Evolutionary conservation across 2,113 vertebrate genomes (phyloP), one percentile per base, ranked within the genome.

Genomic region (Notarius lentiginosus): DNA sequence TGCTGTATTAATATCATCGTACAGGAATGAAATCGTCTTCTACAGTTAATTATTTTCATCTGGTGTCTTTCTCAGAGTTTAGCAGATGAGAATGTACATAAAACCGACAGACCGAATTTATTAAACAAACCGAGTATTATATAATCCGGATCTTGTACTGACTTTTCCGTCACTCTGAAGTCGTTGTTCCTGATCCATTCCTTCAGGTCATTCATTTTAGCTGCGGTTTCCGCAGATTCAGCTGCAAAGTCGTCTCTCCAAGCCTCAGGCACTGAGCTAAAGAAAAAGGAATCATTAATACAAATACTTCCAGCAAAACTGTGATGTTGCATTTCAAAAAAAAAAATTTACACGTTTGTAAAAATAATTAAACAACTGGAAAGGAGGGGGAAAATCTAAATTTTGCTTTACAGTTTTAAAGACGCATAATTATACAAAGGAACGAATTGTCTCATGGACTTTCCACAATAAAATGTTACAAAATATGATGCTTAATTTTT

Each of bases 191-290:
- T 87, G 79, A 97, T 91, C 81, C 84, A 90, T 17, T 4, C 87
- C 93, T 97, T 97, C 89, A 98, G 90, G 77, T 93, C 89, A 0
- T 88, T 82, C 93, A 97, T 91, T 84, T 94, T 95, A 58, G 82
- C 88, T 81, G 93, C 92, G 0, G 96, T 93, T 2, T 96, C 95
- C 85, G 93, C 92, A 5, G 96, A 97, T 90, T 98, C 97, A 5
- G 96, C 79, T 5, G 83, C 88, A 91, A 98, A 97, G 91, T 98
- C 93, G 24, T 91, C 76, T 79, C 87, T 95, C 97, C 97, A 98
- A 7, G 93, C 89, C 60, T 94, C 95, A 0, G 97, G 97, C 24
- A 98, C 93, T 2, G 95, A 96, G 73, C 97, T 98, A 91, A 89
- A 61, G n/a, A 88, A 72, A 49, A 15, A 58, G 18, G 73, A 41